Base-by-base conservation (phyloP, 2,888 invertebrate genomes). In the Balanococcus diminutus region DNA sequence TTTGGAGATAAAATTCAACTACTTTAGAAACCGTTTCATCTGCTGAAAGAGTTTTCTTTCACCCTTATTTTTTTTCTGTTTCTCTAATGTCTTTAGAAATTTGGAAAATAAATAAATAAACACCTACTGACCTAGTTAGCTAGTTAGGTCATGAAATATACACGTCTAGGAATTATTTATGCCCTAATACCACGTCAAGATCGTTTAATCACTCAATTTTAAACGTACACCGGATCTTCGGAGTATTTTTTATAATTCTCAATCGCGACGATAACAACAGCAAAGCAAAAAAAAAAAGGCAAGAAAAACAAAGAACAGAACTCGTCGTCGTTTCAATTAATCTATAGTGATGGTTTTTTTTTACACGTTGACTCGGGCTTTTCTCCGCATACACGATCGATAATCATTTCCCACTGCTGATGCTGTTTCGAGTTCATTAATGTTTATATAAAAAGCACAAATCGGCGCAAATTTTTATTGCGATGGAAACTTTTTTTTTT, bases 271-370 rank as follows among this genome's bases (percentile, higher is more conserved):
- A n/a, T n/a, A n/a, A n/a, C n/a, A n/a, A n/a, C n/a, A 5, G 28
- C 11, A 28, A 11, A 25, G 1, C 2, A 28, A 25, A 67, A 5
- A 67, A 28, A 67, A 67, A 22, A 9, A 22, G 11, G 25, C 61
- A 67, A 51, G 3, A 67, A 22, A 9, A 22, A 14, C 11, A 25
- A 67, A 51, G 3, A 25, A 25, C 11, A 67, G 14, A 14, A 67
- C 61, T 67, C 61, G 61, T 67, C 25, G 61, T 67, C 61, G 61
- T 67, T 67, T 67, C 61, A 67, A 67, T 67, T 67, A 67, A 67
- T 67, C 61, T 28, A 28, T 25, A 25, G 61, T 67, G 28, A 67
- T 67, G 28, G 22, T 67, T 67, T 67, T 67, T 67, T 67, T 28
- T 11, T 67, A 3, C 11, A 28, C 28, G n/a, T 51, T n/a, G 4